phyloP scores from a whole-genome alignment of 2,888 invertebrate genomes.

The Odontomyia ornata region DNA sequence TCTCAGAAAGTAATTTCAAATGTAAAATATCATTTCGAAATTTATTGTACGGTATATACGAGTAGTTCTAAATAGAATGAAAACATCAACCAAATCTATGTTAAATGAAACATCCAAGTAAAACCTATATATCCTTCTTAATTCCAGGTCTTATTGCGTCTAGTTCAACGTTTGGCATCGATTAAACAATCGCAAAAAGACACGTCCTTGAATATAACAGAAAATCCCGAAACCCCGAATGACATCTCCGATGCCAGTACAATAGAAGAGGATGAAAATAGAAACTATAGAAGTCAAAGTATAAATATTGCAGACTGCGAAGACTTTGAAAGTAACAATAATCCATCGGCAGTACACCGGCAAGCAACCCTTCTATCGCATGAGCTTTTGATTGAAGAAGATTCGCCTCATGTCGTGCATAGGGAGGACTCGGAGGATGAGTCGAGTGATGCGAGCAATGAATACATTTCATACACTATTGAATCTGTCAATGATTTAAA shows the following conservation, averaged over 20 bases:
- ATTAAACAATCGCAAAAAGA: slow-evolving; percentile 48
- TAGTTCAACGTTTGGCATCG: slow-evolving; percentile 51
- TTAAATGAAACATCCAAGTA: no score
- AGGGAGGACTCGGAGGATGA: slow-evolving; percentile 35
- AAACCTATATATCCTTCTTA: not conserved
- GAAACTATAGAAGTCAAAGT: slow-evolving; percentile 31
- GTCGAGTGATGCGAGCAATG: slow-evolving; percentile 28
- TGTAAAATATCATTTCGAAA: no score
- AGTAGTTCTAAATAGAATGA: no score
- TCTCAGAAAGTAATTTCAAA: no score
- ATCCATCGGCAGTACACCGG: not conserved
- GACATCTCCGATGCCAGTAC: not conserved
- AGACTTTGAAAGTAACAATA: slow-evolving; percentile 17
- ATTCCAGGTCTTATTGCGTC: slow-evolving; percentile 48
- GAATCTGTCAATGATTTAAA: slow-evolving; percentile 14
- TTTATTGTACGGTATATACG: no score
- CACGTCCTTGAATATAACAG: not conserved
- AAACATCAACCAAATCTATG: no score
- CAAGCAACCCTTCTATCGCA: slow-evolving; percentile 31
- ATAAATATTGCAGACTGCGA: slow-evolving; percentile 35
- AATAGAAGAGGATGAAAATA: slow-evolving; percentile 2
- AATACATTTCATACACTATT: slow-evolving; percentile 24
- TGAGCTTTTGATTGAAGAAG: slow-evolving; percentile 24
- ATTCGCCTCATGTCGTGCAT: not conserved
- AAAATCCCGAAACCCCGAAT: not conserved